phyloP scores from a whole-genome alignment of 2,888 invertebrate genomes.

The Melanophora roralis region DNA sequence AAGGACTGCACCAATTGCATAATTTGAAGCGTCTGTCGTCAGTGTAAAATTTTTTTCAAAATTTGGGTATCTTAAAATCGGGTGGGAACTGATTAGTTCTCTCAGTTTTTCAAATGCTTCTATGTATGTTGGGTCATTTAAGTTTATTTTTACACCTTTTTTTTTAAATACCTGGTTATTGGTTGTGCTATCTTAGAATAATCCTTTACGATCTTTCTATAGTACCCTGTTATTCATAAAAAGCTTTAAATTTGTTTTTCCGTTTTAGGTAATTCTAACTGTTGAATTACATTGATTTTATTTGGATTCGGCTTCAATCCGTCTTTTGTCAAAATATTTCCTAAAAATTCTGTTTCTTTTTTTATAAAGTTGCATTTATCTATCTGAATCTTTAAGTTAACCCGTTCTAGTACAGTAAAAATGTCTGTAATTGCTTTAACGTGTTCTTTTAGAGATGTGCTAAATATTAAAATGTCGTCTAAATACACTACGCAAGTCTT shows the following conservation, averaged over 20 bases:
- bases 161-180: slow-evolving; percentile 8
- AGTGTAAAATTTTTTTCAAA: slow-evolving; percentile 13
- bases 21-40: slow-evolving; percentile 11
- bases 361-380: slow-evolving; percentile 22
- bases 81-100: slow-evolving; percentile 2
- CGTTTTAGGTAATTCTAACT: slow-evolving; percentile 15
- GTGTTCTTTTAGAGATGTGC: slow-evolving; percentile 19
- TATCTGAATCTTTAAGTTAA: slow-evolving; percentile 23
- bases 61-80: neutral
- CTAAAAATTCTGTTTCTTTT: slow-evolving; percentile 17
- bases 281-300: slow-evolving; percentile 17
- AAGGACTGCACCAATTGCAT: slow-evolving; percentile 9
- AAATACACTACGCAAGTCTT: slow-evolving; percentile 4
- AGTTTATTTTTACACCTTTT: neutral
- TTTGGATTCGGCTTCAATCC: slow-evolving; percentile 30
- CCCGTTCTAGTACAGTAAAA: neutral
- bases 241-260: slow-evolving; percentile 41
- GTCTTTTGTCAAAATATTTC: slow-evolving; percentile 1
- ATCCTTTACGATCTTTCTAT: slow-evolving; percentile 15
- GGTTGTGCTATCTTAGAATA: slow-evolving; percentile 32
- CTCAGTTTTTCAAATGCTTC: slow-evolving; percentile 24
- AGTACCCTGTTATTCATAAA: slow-evolving; percentile 22
- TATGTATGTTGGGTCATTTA: neutral
- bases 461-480: slow-evolving; percentile 12
- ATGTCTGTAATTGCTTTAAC: neutral